Evolutionary conservation across 1,140 invertebrate genomes (phyloP).

Genomic region (Sarcophaga bullata): DNA sequence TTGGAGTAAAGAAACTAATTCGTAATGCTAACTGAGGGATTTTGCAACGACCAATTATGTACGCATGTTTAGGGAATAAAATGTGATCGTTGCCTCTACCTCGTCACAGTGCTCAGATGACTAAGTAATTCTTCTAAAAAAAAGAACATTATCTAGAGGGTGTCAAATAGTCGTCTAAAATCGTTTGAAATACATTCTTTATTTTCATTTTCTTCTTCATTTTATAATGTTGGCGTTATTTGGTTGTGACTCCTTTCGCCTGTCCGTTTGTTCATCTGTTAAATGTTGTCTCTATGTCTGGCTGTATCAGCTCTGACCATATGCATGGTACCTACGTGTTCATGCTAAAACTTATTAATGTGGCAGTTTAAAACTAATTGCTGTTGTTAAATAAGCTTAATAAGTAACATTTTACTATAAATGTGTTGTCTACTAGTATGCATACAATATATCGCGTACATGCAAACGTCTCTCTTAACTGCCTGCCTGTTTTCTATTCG

Average conservation of each 20-base stretch:
- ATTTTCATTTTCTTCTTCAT: neutral
- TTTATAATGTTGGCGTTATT: neutral
- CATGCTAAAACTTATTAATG: conserved; percentile 32
- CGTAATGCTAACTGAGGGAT: too few species aligned
- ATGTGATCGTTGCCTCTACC: too few species aligned
- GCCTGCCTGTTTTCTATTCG: neutral
- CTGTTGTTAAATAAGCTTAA: conserved; percentile 40
- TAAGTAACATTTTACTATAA: conserved; percentile 34
- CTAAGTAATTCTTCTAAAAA: neutral
- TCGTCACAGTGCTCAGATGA: too few species aligned
- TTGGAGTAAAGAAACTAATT: too few species aligned
- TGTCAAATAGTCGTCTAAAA: neutral
- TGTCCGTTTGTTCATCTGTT: neutral
- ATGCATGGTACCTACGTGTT: conserved; percentile 13
- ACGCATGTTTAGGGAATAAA: too few species aligned
- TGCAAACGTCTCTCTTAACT: neutral
- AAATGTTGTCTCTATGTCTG: neutral
- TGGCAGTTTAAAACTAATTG: conserved; percentile 39
- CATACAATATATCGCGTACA: too few species aligned
- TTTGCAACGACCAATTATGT: too few species aligned
- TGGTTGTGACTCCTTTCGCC: neutral
- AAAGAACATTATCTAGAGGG: neutral
- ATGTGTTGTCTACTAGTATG: neutral
- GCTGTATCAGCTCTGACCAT: neutral
- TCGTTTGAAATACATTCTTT: too few species aligned